Evolutionary conservation across 2,797 vertebrate species (phyloP).

Genomic region (Manis pentadactyla): DNA sequence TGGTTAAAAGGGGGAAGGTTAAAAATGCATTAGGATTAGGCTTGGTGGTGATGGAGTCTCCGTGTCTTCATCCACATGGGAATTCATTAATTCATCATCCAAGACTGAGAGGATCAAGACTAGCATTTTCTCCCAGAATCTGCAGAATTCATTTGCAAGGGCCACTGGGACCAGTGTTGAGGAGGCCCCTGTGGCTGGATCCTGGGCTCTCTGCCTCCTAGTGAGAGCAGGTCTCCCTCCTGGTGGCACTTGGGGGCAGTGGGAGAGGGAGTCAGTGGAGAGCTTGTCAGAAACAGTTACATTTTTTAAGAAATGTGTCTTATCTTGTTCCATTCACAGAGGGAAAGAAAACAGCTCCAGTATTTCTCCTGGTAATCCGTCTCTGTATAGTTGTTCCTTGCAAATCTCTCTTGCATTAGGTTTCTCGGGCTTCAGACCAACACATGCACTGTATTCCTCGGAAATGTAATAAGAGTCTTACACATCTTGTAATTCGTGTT

Average conservation of each 20-base stretch:
- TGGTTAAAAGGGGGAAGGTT: background rate
- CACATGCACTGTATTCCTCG: background rate
- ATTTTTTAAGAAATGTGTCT: constrained; percentile 66
- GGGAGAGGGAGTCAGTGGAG: background rate
- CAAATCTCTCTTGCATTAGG: constrained; percentile 8
- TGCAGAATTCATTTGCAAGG: background rate
- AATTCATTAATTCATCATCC: constrained; percentile 36
- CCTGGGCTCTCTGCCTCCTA: background rate
- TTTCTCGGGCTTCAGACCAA: constrained; percentile 36
- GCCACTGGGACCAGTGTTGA: background rate
- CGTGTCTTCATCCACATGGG: background rate
- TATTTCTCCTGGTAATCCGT: constrained; percentile 48
- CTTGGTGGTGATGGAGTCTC: background rate
- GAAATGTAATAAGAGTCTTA: constrained; percentile 57
- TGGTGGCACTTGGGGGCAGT: background rate
- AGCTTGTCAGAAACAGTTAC: constrained; percentile 13
- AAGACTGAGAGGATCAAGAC: background rate
- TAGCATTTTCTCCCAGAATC: background rate
- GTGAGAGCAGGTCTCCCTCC: background rate
- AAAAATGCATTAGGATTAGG: constrained; percentile 41
- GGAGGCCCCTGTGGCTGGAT: background rate
- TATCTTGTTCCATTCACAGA: constrained; percentile 73
- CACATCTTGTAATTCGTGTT: constrained; percentile 48
- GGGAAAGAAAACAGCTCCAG: constrained; percentile 57
- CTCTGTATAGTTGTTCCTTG: constrained; percentile 42